These are phyloP conservation scores for Myotis daubentonii DNA, from an alignment of 2,797 vertebrate genomes.

Conservation along the genomic window DNA sequence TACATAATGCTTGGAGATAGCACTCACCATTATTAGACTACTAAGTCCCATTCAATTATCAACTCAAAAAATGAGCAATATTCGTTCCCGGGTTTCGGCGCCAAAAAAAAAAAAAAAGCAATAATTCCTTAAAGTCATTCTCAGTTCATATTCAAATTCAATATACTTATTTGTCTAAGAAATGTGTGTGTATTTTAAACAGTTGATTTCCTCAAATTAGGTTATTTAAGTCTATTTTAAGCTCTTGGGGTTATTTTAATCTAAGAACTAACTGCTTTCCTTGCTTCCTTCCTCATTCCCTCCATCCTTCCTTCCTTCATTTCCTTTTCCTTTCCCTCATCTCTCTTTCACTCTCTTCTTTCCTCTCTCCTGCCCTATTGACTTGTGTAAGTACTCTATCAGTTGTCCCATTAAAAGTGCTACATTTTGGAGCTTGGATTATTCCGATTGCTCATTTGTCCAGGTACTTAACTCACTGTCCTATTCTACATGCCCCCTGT, in stretches of 20 bases:
- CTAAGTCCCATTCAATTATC: neutral
- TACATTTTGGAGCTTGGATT: neutral
- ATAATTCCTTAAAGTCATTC: neutral
- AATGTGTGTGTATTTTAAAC: neutral
- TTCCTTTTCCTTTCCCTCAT: neutral
- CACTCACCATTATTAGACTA: neutral
- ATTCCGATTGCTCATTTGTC: neutral
- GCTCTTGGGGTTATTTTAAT: neutral
- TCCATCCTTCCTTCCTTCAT: neutral
- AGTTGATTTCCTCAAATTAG: neutral
- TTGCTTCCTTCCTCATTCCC: fast-evolving
- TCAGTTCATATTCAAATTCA: neutral
- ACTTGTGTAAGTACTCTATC: neutral
- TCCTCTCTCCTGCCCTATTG: neutral
- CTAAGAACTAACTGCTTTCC: neutral
- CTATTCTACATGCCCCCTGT: neutral
- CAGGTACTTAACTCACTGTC: neutral
- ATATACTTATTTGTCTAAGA: neutral
- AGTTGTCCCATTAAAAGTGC: neutral
- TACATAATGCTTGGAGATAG: neutral
- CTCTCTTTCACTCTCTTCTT: no score
- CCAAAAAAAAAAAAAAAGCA: neutral
- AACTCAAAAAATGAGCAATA: neutral
- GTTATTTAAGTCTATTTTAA: neutral
- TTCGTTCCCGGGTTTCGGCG: no score